These are phyloP conservation scores for Pollenia amentaria DNA, from an alignment of 2,888 invertebrate genomes.

Conservation along the genomic window DNA sequence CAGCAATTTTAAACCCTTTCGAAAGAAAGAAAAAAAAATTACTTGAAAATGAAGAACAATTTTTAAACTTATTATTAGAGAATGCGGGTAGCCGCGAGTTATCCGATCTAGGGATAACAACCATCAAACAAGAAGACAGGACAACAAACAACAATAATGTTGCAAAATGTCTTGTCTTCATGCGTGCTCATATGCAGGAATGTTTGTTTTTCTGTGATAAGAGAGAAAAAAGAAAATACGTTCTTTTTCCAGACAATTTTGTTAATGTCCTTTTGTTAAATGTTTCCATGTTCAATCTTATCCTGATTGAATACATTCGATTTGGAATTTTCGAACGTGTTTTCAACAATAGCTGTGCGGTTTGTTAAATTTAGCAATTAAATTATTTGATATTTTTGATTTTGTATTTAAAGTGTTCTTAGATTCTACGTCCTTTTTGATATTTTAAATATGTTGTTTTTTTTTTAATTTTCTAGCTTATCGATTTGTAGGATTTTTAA, in stretches of 20 bases:
- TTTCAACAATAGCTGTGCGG: constrained; percentile 74
- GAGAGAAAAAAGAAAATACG: constrained; percentile 21
- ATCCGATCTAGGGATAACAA: constrained; percentile 80
- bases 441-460: constrained; percentile 33
- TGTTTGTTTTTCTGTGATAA: constrained; percentile 36
- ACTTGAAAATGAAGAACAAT: constrained; percentile 47
- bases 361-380: constrained; percentile 63
- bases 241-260: constrained; percentile 20
- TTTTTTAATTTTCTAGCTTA: constrained; percentile 4
- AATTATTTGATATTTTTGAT: constrained; percentile 59
- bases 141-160: constrained; percentile 48
- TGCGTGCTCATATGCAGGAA: constrained; percentile 19
- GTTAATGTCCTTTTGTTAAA: constrained; percentile 58
- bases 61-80: constrained; percentile 67
- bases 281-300: constrained; percentile 60
- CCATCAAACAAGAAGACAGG: constrained; percentile 49
- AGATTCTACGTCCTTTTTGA: constrained; percentile 57
- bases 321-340: constrained; percentile 75
- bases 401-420: constrained; percentile 43
- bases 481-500: constrained; percentile 42
- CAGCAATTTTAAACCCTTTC: constrained; percentile 31
- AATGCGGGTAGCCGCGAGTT: constrained; percentile 80
- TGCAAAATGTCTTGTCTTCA: constrained; percentile 39
- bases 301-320: constrained; percentile 77
- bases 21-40: constrained; percentile 41